Evolutionary conservation across 2,797 vertebrate genomes (phyloP).

Genomic region (Aotus griseimembra): DNA sequence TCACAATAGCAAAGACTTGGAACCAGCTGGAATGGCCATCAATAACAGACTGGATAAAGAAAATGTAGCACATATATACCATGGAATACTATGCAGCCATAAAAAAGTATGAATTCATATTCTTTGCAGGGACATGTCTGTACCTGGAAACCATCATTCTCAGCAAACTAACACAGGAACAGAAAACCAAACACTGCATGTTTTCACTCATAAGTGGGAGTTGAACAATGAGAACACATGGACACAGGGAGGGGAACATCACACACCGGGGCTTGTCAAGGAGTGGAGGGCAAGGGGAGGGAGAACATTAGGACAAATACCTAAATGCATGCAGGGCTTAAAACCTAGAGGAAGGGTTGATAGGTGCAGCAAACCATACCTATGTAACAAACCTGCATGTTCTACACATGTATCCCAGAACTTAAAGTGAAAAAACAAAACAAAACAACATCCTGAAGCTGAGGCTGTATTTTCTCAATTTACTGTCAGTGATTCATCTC

Average conservation of each 20-base stretch:
- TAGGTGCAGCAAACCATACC: neutral
- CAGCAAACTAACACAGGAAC: neutral
- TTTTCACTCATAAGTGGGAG: neutral
- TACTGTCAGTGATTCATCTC: neutral
- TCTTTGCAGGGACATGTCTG: neutral
- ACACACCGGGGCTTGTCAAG: neutral
- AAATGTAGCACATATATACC: no score
- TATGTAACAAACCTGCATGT: neutral
- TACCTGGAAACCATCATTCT: neutral
- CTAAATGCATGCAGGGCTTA: neutral
- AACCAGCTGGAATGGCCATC: no score
- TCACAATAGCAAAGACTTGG: no score
- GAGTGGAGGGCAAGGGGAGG: neutral
- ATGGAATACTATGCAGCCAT: no score
- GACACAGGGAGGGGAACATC: neutral
- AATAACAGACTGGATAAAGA: no score
- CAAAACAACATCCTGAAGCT: neutral
- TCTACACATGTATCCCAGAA: neutral
- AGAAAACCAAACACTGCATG: neutral
- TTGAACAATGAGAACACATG: neutral
- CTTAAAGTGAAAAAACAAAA: neutral
- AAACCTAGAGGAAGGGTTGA: neutral
- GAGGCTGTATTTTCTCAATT: neutral
- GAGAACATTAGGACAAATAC: neutral
- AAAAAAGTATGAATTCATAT: no score